Evolutionary conservation across 2,113 vertebrate genomes (phyloP), one percentile per base, ranked within the genome.

Genomic region (Prinia subflava): DNA sequence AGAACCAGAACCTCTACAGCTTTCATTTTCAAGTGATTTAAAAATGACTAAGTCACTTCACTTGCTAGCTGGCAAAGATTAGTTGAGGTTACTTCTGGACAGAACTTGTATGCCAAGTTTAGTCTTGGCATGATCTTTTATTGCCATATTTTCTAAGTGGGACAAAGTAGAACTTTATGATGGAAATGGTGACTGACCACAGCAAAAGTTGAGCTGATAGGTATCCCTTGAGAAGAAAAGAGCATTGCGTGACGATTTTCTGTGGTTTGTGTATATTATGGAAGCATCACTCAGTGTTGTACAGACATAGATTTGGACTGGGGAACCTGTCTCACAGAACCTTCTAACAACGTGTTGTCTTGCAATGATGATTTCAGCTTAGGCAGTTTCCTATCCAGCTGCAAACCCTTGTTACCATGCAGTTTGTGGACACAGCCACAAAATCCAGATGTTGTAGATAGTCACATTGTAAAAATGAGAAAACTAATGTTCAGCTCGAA

Each of bases 61-160:
- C 49, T 89, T 83, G 60, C 83, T 83, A 35, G n/a, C 86, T 94
- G 87, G 71, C 65, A 65, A 68, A 68, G 52, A 81, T 80, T 55
- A 82, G 71, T 73, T 71, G 76, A 91, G 94, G 96, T 97, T 96
- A 93, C 86, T 90, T 56, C 63, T 97, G 95, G 88, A 56, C 85
- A 93, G 50, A 52, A 49, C 27, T 91, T 46, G 19, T 5, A 13
- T 64, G 92, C 94, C 84, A 94, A 81, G 68, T 95, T 95, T 75
- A 76, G n/a, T 93, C 88, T 96, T 96, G 90, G 95, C 90, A 2
- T 55, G 77, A 2, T 84, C 41, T 89, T 97, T 97, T 96, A 96
- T 87, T 93, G 76, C 64, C 10, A 0, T 85, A 75, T 93, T 95
- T 97, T 92, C 5, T 83, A 90, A 96, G 79, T 60, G 71, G 3